Evolutionary conservation across 1,140 invertebrate species (phyloP), one percentile per base, ranked within the genome.

Genomic region (Aphis craccivora): DNA sequence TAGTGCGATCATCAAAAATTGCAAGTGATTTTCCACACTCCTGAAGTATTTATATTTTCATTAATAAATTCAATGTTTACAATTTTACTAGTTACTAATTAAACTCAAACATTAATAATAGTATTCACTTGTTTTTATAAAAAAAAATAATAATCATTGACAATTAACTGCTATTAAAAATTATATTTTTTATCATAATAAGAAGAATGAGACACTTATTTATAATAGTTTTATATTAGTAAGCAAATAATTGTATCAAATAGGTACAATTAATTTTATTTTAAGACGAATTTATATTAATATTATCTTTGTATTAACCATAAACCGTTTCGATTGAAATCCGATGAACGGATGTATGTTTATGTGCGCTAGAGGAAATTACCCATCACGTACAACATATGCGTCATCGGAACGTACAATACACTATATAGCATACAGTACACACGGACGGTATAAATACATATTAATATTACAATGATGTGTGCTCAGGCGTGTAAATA

Each of bases 301-400:
- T 67, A 60, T 67, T 67, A 67, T 67, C 60, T 67, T 67, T n/a
- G n/a, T 76, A 76, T 76, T 76, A 76, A 76, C n/a, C 60, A 14
- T n/a, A 76, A 76, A 76, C 60, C 60, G n/a, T 76, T 76, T n/a
- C n/a, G 60, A 76, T 76, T 14, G 30, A 76, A 76, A 76, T 7
- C 8, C 60, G n/a, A 76, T 35, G 30, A 76, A 76, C 60, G 60
- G 60, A n/a, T 76, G 60, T 76, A 76, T 35, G 30, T n/a, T 76
- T 35, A 76, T 76, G 5, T 20, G 11, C 14, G 5, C 30, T 76
- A 76, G 5, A 76, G 60, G 60, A 76, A 76, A 76, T 76, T 76
- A 76, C 30, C 4, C 60, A n/a, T 76, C 60, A 35, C 60, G 30
- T 76, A 76, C 30, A 76, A 76, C 5, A 20, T 76, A 76, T 14